Conservation (phyloP, 1,140 invertebrate genomes). For the Trigoniulus corallinus region DNA sequence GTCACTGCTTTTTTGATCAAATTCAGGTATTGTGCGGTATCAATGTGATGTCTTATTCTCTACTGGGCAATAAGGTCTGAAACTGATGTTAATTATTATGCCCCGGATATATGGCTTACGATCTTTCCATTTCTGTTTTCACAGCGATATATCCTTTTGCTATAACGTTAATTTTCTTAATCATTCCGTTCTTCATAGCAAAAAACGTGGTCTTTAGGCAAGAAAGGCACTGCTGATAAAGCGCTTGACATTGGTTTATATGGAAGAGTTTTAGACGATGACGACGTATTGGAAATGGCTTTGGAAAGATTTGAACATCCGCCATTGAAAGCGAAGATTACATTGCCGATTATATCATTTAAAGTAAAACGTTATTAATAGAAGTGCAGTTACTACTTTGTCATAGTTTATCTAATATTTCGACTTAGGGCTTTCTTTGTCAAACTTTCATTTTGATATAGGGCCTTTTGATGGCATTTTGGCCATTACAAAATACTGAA, state of each 20-base stretch:
- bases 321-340: neutral
- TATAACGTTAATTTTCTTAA: neutral
- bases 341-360: neutral
- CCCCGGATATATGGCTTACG: neutral
- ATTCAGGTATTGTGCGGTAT: too few relatives aligned
- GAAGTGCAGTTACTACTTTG: neutral
- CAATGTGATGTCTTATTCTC: too few relatives aligned
- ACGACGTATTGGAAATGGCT: neutral
- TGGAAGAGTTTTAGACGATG: neutral
- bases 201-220: neutral
- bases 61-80: neutral
- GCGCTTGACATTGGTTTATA: neutral
- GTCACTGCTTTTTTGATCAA: too few relatives aligned
- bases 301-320: neutral
- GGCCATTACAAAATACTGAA: neutral
- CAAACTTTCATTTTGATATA: neutral
- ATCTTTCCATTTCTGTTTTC: neutral
- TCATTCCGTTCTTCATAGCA: neutral
- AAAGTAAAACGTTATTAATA: neutral
- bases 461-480: too few relatives aligned
- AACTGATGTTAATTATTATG: neutral
- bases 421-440: neutral
- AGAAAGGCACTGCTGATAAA: neutral
- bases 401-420: neutral
- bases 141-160: neutral